Base-by-base conservation (phyloP, 2,113 vertebrate species). In the Acrocephalus arundinaceus region DNA sequence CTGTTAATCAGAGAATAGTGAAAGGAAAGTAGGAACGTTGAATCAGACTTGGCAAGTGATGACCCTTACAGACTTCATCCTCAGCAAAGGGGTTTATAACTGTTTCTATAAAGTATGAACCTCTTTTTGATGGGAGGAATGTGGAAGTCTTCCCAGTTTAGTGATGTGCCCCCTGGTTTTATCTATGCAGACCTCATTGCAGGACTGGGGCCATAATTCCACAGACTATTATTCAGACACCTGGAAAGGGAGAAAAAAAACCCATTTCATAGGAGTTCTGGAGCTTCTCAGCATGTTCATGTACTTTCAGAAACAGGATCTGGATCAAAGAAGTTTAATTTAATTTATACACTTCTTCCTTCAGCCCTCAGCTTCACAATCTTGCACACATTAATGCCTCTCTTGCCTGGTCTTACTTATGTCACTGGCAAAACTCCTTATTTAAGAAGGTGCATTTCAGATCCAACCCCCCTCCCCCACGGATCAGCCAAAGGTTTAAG, bases 401-500 rank as follows among this genome's bases (percentile, higher is more conserved):
- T 62, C 58, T 57, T 59, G 13, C 28, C 37, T 66, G n/a, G 35
- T 86, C 41, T 33, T 28, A 45, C 24, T 24, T n/a, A 61, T 39
- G n/a, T 22, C 57, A 67, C 11, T 41, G 35, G 49, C 67, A 46
- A 57, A 77, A 66, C 8, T 58, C 46, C 14, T 58, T 22, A 24
- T 54, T 63, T 31, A 35, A 73, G 37, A 58, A 91, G 24, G 4
- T 17, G 22, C 19, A 62, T 30, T 71, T 51, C 30, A 58, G n/a
- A 62, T 23, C 41, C 46, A 48, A 35, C 3, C 1, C 10, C 11
- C 4, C 7, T 7, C 10, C 31, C 6, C 2, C 0, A 0, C 35
- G 35, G 28, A 19, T 24, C 51, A 57, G 35, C 17, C 33, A 48
- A 59, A 86, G 37, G n/a, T 74, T 73, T 70, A 74, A 77, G 46